Conservation (phyloP, 2,113 vertebrate species). For the Sylvilagus bachmani region DNA sequence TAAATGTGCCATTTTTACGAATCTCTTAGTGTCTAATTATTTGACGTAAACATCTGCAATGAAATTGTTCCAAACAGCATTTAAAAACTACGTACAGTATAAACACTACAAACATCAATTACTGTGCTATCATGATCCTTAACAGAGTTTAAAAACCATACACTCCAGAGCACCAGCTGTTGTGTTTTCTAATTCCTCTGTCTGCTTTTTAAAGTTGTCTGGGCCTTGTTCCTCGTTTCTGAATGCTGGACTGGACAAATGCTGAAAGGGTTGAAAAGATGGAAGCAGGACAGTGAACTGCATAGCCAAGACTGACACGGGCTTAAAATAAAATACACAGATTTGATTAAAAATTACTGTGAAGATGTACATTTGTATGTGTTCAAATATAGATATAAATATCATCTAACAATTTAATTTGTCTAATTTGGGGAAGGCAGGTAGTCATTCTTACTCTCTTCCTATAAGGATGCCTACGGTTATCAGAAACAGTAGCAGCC, state of each 20-base stretch:
- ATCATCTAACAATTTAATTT: not conserved
- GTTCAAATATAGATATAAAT: not conserved
- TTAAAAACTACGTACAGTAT: not conserved
- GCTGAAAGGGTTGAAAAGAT: not conserved
- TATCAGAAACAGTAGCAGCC: not conserved
- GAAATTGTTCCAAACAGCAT: not conserved
- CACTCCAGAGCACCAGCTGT: too few species aligned
- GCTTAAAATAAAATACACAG: not conserved
- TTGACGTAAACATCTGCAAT: not conserved
- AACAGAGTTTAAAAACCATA: not conserved
- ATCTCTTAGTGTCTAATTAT: conserved; percentile 19
- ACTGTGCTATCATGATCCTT: not conserved
- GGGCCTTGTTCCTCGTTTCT: not conserved
- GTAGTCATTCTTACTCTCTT: not conserved
- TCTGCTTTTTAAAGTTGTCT: not conserved
- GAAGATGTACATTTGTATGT: not conserved
- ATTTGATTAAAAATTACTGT: not conserved
- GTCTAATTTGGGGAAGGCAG: not conserved
- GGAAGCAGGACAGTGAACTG: not conserved
- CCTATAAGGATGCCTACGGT: not conserved
- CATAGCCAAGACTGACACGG: not conserved
- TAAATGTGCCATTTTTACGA: not conserved
- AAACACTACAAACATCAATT: not conserved
- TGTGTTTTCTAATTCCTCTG: not conserved
- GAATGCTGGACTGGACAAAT: not conserved